Evolutionary conservation across 2,113 vertebrate genomes (phyloP).

Genomic region (Salvelinus sp.): DNA sequence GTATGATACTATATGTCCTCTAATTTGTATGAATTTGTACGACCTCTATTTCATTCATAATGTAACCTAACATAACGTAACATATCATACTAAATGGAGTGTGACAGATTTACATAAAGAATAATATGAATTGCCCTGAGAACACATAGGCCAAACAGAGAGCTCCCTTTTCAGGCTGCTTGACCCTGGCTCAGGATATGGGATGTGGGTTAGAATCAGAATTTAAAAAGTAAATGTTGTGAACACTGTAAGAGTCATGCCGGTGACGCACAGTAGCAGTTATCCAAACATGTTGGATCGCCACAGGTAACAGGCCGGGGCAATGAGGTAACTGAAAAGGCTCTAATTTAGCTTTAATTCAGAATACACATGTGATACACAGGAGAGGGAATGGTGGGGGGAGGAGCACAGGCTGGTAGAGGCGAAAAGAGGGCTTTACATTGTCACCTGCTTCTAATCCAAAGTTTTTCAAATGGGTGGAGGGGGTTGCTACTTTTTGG

Average conservation of each 20-base stretch:
- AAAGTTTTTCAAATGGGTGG: too few species aligned
- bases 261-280: conserved; percentile 37
- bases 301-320: conserved; percentile 7
- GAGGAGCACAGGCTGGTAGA: conserved; percentile 26
- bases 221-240: conserved; percentile 37
- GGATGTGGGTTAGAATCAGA: conserved; percentile 60
- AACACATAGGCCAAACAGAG: conserved; percentile 48
- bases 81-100: too few species aligned
- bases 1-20: too few species aligned
- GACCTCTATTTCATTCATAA: not conserved
- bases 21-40: not conserved
- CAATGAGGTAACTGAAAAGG: not conserved
- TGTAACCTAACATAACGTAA: not conserved
- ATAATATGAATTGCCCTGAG: too few species aligned
- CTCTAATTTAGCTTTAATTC: conserved; percentile 21
- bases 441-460: not conserved
- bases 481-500: conserved; percentile 33
- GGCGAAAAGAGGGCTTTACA: conserved; percentile 24
- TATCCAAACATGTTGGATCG: conserved; percentile 34
- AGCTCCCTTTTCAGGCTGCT: conserved; percentile 54
- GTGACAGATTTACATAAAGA: too few species aligned
- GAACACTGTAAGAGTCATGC: conserved; percentile 6
- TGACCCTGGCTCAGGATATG: conserved; percentile 47
- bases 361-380: conserved; percentile 27
- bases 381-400: conserved; percentile 8